Evolutionary conservation across 53 echinoderm and acorn worm species (phyloP), one percentile per base, ranked within the genome.

Genomic region (Stichopus horrens): DNA sequence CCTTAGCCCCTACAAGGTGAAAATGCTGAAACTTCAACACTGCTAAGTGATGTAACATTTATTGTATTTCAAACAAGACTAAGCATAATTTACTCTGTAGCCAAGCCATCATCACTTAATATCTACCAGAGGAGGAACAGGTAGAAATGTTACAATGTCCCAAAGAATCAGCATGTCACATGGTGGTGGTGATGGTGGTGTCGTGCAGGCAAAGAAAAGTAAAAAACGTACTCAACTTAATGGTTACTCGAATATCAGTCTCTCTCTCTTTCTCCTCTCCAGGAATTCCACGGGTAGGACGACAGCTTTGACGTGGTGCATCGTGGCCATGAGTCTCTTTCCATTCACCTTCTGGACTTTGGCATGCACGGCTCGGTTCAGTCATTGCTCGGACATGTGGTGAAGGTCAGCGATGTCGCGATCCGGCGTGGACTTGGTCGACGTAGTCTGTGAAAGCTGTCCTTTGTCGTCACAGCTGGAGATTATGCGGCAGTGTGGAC

Each of bases 271-370:
- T 81, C 14, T 65, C 66, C 57, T 13, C 8, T 58, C 56, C 85
- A 85, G 85, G 37, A 65, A 23, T 37, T 52, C 85, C 5, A 85
- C 85, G 0, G 65, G 85, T 52, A 57, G 85, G 20, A 85, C 85
- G 23, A 66, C 85, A 6, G 65, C 67, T 13, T 23, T 67, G 11
- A 85, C 66, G 6, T 85, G 85, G 85, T 85, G 85, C 22, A 58
- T 85, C 21, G n/a, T 85, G 14, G 7, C 59, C 5, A 8, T 85
- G 52, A 67, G 85, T 18, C 52, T 85, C 65, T 85, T 85, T 66
- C 85, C 85, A 10, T 85, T 85, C 85, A 85, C 85, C 10, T 85
- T 85, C 23, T 85, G 85, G 85, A 51, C 52, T 6, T 10, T 85
- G 52, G 21, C 65, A 13, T 85, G 85, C 52, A 23, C 51, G 18